These are phyloP conservation scores for Pyrocephalus nanus DNA, from an alignment of 2,797 vertebrate genomes.

Conservation along the genomic window DNA sequence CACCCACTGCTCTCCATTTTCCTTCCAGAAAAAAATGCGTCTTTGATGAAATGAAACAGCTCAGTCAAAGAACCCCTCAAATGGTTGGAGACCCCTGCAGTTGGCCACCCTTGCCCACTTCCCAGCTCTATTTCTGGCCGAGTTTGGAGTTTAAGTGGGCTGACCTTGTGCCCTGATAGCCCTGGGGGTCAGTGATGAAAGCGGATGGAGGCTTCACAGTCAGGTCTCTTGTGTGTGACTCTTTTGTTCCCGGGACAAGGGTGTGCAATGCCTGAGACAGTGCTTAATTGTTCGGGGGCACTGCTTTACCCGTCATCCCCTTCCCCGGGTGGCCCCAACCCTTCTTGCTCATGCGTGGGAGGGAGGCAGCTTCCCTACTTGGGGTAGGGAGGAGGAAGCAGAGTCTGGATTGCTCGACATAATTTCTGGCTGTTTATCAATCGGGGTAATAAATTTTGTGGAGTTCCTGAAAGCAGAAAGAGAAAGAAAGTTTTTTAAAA, in stretches of 20 bases:
- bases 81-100: constrained; percentile 59
- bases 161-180: constrained; percentile 75
- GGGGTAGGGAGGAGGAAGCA: constrained; percentile 31
- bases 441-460: neutral
- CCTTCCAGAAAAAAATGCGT: constrained; percentile 45
- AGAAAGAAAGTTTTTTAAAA: neutral
- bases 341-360: constrained; percentile 66
- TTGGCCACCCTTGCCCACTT: constrained; percentile 65
- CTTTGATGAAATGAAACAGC: constrained; percentile 67
- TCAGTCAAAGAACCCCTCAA: constrained; percentile 69
- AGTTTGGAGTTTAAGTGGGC: constrained; percentile 68
- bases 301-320: constrained; percentile 64
- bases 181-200: constrained; percentile 77
- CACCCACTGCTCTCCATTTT: constrained; percentile 63
- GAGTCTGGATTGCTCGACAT: neutral
- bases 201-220: constrained; percentile 70
- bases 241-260: constrained; percentile 68
- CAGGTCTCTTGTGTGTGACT: constrained; percentile 72
- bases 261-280: constrained; percentile 72
- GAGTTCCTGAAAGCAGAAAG: neutral
- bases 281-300: constrained; percentile 72
- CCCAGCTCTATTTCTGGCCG: constrained; percentile 69
- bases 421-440: constrained; percentile 34
- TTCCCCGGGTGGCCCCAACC: constrained; percentile 51
- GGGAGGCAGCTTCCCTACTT: constrained; percentile 50